Percentiles rank a stretch among this genome's conserved stretches.
These are phyloP conservation scores for Nomada flava DNA, from an alignment of 2,888 invertebrate species.

Conservation along the genomic window DNA sequence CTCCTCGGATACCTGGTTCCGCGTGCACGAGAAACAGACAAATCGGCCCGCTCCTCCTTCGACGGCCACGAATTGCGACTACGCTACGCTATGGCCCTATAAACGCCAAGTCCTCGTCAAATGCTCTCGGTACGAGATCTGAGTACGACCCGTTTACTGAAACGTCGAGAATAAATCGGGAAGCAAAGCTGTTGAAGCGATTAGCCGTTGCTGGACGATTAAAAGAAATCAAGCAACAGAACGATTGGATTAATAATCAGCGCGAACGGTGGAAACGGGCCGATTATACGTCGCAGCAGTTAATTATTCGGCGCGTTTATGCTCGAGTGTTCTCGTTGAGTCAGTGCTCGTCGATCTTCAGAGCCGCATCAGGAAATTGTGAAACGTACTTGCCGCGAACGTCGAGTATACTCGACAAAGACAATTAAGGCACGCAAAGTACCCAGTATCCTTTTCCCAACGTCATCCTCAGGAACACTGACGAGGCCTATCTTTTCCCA, in stretches of 20 bases:
- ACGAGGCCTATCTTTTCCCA: not conserved
- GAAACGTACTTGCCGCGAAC: conserved; percentile 44
- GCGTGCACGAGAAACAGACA: not conserved
- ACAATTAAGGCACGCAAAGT: conserved; percentile 53
- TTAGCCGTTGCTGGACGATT: not conserved
- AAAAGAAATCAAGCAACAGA: conserved; percentile 16
- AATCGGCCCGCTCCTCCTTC: not conserved
- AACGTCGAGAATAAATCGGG: conserved; percentile 25
- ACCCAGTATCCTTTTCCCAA: conserved; percentile 21
- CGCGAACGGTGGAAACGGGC: conserved; percentile 27
- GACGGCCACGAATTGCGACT: conserved; percentile 27
- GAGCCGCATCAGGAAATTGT: conserved; percentile 50
- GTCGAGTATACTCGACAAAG: conserved; percentile 50
- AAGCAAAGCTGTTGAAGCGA: not conserved
- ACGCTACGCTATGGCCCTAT: not conserved
- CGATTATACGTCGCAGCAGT: conserved; percentile 38
- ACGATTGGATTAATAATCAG: conserved; percentile 20
- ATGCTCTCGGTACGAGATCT: conserved; percentile 10
- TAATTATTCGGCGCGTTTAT: conserved; percentile 55
- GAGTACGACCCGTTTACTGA: not conserved
- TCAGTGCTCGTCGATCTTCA: conserved; percentile 37
- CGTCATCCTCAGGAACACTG: conserved; percentile 17
- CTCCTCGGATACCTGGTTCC: not conserved
- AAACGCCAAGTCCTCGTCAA: conserved; percentile 23
- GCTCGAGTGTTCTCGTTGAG: conserved; percentile 38